Evolutionary conservation across 2,888 invertebrate species (phyloP), one percentile per base, ranked within the genome.

Genomic region (Mechanitis mazaeus): DNA sequence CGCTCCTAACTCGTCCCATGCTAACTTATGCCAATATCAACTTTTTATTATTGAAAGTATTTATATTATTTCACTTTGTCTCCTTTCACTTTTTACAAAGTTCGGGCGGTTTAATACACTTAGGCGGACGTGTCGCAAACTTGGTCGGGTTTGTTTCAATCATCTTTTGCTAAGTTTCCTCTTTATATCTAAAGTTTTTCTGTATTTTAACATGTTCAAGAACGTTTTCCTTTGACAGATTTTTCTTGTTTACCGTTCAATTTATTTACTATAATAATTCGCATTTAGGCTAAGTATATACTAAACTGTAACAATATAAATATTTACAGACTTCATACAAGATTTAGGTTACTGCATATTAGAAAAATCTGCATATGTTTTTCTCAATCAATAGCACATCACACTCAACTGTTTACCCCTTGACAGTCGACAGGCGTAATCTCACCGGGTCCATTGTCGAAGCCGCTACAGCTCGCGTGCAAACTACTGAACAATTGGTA

Each of bases 11-110:
- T 72, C 69, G 69, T 7, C 63, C 77, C 81, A 69, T 63, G 61
- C 69, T 71, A 75, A 75, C 72, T 74, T 74, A 75, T 72, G 65
- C 75, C 81, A 79, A 85, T 83, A 82, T 74, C 75, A 85, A 85
- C 80, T 87, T 88, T 88, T 85, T 88, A 86, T 87, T 83, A 88
- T 87, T 83, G 85, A 83, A 85, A 85, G 85, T 89, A 88, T 88
- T 86, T 87, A 85, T 87, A 85, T 87, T 85, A 87, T 87, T 84
- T 87, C 80, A 84, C 75, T 81, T 80, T 83, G 84, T 86, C 83
- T 80, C 77, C 80, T 83, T 83, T 82, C 77, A 80, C 79, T 84
- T 85, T 82, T 75, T 73, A 70, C 69, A 70, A 87, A 84, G 79
- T 82, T 87, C 71, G 70, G 77, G 67, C 81, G 78, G 79, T 86